These are phyloP conservation scores for Pelosia muscerda DNA, from an alignment of 2,888 invertebrate species.

Conservation along the genomic window DNA sequence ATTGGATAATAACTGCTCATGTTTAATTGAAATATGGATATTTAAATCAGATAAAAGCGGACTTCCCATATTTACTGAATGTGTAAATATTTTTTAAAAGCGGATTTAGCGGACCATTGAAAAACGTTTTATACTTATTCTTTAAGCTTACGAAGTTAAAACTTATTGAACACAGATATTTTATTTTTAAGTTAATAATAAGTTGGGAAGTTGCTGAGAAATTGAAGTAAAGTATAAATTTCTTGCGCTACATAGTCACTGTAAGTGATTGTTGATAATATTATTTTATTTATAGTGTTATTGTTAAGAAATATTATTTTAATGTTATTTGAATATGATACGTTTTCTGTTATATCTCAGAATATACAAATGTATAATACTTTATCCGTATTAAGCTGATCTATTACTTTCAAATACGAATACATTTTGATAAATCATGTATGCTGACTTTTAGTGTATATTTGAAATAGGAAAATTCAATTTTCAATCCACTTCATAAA, in stretches of 20 bases:
- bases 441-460: too few species aligned
- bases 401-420: conserved; percentile 17
- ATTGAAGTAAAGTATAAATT: background rate
- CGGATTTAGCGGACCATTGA: conserved; percentile 72
- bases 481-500: background rate
- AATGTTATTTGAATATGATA: conserved; percentile 13
- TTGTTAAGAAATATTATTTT: conserved; percentile 15
- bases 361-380: background rate
- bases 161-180: background rate
- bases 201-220: background rate
- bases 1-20: background rate
- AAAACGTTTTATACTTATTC: conserved; percentile 61
- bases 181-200: background rate
- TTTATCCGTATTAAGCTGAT: background rate
- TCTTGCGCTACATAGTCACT: background rate
- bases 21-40: background rate
- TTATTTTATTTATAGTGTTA: conserved; percentile 5
- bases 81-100: conserved; percentile 64
- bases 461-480: background rate
- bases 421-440: background rate
- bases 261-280: background rate
- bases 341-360: conserved; percentile 10
- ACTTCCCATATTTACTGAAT: conserved; percentile 23
- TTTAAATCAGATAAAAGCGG: background rate
- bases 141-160: conserved; percentile 40